Evolutionary conservation across 2,797 vertebrate species (phyloP).

Genomic region (Euthynnus affinis): DNA sequence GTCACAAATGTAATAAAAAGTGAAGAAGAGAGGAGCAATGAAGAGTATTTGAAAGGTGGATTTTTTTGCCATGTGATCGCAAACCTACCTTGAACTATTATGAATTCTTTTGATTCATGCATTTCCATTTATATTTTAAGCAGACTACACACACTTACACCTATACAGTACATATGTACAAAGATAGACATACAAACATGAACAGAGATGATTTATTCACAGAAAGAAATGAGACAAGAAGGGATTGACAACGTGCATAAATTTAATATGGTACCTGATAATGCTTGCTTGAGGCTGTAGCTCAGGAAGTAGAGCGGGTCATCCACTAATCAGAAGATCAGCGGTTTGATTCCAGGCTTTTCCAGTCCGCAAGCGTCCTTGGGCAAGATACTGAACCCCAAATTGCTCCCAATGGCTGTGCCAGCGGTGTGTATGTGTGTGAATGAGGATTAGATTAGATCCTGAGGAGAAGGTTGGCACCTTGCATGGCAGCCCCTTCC

Average conservation of each 20-base stretch:
- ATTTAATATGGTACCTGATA: constrained; percentile 51
- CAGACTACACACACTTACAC: neutral
- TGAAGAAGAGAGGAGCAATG: neutral
- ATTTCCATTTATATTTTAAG: neutral
- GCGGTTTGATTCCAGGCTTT: no score
- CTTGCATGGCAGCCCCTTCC: no score
- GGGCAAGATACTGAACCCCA: no score
- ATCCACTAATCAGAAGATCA: no score
- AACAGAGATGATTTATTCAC: neutral
- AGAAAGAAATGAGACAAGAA: constrained; percentile 17
- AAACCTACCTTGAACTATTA: neutral
- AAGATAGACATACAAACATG: neutral
- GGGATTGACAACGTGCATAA: constrained; percentile 42
- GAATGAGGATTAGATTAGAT: no score
- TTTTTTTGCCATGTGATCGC: neutral
- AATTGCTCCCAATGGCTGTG: no score
- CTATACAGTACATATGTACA: neutral
- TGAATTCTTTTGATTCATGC: neutral
- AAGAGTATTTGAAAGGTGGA: neutral
- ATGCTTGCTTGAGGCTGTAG: neutral
- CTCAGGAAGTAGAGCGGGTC: no score
- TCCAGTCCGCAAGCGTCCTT: no score
- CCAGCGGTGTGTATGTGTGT: no score
- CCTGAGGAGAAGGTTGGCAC: no score
- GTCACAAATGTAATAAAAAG: constrained; percentile 10